These are phyloP conservation scores for Drosophila pegasa DNA, from an alignment of 2,888 invertebrate species.

Conservation along the genomic window DNA sequence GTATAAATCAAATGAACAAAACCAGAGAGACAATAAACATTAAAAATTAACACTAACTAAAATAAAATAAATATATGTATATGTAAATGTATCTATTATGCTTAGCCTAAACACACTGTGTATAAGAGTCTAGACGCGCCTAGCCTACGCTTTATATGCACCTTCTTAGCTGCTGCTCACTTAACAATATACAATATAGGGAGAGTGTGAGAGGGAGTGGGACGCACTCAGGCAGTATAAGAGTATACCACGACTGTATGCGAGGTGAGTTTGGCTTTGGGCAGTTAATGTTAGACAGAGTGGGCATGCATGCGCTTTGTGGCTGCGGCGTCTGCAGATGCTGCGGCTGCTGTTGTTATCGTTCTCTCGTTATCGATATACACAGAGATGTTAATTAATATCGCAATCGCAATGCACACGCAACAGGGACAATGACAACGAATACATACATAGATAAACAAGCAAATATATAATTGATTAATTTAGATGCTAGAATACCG, in stretches of 20 bases:
- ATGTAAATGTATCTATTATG: slow-evolving; percentile 3
- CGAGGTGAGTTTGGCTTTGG: slow-evolving; percentile 12
- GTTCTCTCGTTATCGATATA: slow-evolving; percentile 20
- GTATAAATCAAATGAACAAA: slow-evolving; percentile 32
- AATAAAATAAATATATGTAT: slow-evolving; percentile 8
- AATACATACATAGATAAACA: slow-evolving; percentile 9
- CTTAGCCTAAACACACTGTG: slow-evolving; percentile 4
- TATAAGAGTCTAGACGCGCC: slow-evolving; percentile 1
- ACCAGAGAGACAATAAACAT: slow-evolving; percentile 27
- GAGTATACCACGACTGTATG: slow-evolving; percentile 20
- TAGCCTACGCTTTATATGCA: slow-evolving; percentile 44
- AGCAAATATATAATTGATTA: slow-evolving; percentile 14
- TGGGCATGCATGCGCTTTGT: slow-evolving; percentile 38
- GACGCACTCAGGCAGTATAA: slow-evolving; percentile 32
- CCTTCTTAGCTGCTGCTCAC: slow-evolving; percentile 31
- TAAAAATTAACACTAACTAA: slow-evolving; percentile 14
- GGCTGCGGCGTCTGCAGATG: slow-evolving; percentile 1
- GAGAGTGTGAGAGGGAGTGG: not conserved
- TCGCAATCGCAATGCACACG: slow-evolving; percentile 15
- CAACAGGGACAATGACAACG: slow-evolving; percentile 23
- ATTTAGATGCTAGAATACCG: slow-evolving; percentile 1
- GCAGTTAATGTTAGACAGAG: slow-evolving; percentile 39
- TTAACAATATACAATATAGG: not conserved
- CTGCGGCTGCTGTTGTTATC: slow-evolving; percentile 10
- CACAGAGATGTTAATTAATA: slow-evolving; percentile 11